phyloP scores from a whole-genome alignment of 2,888 invertebrate species.

The Apamea anceps region DNA sequence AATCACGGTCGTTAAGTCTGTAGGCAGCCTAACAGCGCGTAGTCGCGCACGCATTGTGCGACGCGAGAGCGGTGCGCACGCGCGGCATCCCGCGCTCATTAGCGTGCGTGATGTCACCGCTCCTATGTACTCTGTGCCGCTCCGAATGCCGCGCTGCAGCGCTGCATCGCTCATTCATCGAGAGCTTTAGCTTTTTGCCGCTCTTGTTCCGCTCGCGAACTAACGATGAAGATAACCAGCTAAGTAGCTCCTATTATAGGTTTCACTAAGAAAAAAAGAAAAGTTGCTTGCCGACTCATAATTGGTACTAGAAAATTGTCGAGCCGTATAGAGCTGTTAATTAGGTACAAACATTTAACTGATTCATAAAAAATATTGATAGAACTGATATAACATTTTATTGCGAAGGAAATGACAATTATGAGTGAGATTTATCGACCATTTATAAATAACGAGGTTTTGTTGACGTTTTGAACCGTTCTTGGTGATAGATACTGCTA shows the following conservation, averaged over 20 bases:
- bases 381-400: slow-evolving; percentile 25
- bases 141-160: slow-evolving; percentile 8
- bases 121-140: no score
- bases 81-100: slow-evolving; percentile 53
- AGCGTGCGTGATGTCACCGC: slow-evolving; percentile 48
- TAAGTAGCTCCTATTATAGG: slow-evolving; percentile 52
- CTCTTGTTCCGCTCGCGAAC: slow-evolving; percentile 21
- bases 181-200: slow-evolving; percentile 39
- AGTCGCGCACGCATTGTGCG: neutral
- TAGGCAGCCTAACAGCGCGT: neutral
- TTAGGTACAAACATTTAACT: slow-evolving; percentile 23
- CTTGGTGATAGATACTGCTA: slow-evolving; percentile 12
- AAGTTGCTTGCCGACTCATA: slow-evolving; percentile 33
- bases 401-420: slow-evolving; percentile 53
- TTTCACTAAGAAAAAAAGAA: slow-evolving; percentile 43
- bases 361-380: slow-evolving; percentile 21
- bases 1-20: neutral
- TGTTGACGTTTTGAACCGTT: neutral
- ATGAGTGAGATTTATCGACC: slow-evolving; percentile 47
- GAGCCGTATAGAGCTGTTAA: slow-evolving; percentile 36
- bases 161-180: slow-evolving; percentile 9
- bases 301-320: slow-evolving; percentile 49
- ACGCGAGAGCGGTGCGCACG: slow-evolving; percentile 38
- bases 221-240: slow-evolving; percentile 43
- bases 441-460: slow-evolving; percentile 19